Percentiles rank a stretch among this genome's conserved stretches.
Conservation (phyloP, 2,888 invertebrate genomes). For the Chymomyza amoena region DNA sequence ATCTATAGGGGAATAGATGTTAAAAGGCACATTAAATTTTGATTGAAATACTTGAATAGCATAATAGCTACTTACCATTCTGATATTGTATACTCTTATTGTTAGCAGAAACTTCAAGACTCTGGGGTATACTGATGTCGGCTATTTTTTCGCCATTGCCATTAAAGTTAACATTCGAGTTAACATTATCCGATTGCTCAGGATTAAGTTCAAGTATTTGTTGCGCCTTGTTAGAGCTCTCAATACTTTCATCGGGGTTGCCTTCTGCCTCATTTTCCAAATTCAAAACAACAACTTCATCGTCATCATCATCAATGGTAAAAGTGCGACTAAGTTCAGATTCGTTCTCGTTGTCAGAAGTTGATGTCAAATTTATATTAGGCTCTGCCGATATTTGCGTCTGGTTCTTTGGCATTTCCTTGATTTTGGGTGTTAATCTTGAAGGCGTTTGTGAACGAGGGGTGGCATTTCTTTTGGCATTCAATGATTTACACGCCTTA, state of each 20-base stretch:
- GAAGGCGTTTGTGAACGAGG: conserved; percentile 26
- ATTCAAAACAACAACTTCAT: conserved; percentile 8
- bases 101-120: too few relatives aligned
- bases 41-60: background rate
- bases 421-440: conserved; percentile 20
- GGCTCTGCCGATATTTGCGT: conserved; percentile 4
- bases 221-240: background rate
- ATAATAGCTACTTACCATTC: background rate
- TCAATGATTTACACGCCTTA: conserved; percentile 59
- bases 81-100: background rate
- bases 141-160: background rate
- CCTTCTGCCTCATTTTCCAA: conserved; percentile 7
- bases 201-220: background rate
- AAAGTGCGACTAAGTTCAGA: conserved; percentile 63
- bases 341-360: conserved; percentile 18
- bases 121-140: background rate
- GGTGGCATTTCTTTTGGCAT: conserved; percentile 11
- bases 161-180: background rate
- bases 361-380: conserved; percentile 18
- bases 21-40: background rate
- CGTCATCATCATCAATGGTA: conserved; percentile 41
- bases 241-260: background rate
- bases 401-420: conserved; percentile 19
- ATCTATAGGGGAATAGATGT: background rate
- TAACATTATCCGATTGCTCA: background rate